phyloP scores from a whole-genome alignment of 2,113 vertebrate species.

The Bujurquina vittata region DNA sequence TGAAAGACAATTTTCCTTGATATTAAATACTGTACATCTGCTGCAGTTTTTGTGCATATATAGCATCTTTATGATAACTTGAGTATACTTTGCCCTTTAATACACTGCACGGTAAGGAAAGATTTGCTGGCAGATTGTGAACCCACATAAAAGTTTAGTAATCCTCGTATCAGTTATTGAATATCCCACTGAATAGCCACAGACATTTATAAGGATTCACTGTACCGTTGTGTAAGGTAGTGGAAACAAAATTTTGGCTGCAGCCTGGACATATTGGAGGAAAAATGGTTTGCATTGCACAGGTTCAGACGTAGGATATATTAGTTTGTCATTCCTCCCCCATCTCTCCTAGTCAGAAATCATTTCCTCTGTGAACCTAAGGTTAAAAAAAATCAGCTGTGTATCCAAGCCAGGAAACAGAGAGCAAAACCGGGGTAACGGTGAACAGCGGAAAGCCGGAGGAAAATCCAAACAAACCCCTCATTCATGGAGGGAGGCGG shows the following conservation, averaged over 20 bases:
- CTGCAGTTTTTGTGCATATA: not conserved
- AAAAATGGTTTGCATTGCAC: not conserved
- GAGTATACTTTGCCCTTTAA: not conserved
- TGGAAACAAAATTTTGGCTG: slow-evolving; percentile 59
- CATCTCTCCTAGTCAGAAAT: slow-evolving; percentile 59
- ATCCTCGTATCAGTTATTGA: slow-evolving; percentile 53
- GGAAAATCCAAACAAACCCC: slow-evolving; percentile 71
- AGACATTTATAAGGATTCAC: slow-evolving; percentile 52
- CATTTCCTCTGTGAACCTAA: slow-evolving; percentile 63
- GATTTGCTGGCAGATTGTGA: slow-evolving; percentile 34
- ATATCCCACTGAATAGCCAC: slow-evolving; percentile 37
- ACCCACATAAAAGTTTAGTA: slow-evolving; percentile 52
- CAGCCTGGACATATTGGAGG: slow-evolving; percentile 9
- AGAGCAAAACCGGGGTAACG: slow-evolving; percentile 64
- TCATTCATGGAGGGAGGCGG: slow-evolving; percentile 65
- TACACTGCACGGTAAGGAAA: slow-evolving; percentile 12
- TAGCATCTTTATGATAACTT: slow-evolving; percentile 28
- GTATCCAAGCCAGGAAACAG: slow-evolving; percentile 64
- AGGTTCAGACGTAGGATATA: slow-evolving; percentile 57
- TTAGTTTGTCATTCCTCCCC: slow-evolving; percentile 60
- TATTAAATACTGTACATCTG: not conserved
- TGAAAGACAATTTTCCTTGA: not conserved
- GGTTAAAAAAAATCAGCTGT: slow-evolving; percentile 29
- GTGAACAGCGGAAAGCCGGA: slow-evolving; percentile 54
- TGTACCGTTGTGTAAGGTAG: slow-evolving; percentile 34